Conservation (phyloP, 2,888 invertebrate species). For the Sarcophaga subvicina region DNA sequence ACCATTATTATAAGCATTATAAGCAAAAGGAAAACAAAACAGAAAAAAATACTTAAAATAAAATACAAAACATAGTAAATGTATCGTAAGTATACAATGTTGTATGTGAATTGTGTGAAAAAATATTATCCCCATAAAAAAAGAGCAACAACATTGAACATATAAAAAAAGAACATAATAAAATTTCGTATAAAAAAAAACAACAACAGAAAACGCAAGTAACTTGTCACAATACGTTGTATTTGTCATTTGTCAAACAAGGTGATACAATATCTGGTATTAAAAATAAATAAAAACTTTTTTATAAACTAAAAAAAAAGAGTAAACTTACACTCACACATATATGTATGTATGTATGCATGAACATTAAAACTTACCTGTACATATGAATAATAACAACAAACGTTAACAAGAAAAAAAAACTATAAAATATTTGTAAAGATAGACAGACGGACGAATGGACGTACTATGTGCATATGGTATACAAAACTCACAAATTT, state of each 20-base stretch:
- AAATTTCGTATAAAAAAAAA: constrained; percentile 17
- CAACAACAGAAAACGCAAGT: constrained; percentile 74
- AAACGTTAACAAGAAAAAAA: not conserved
- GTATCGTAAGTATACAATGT: not conserved
- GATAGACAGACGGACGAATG: not conserved
- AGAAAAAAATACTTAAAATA: not conserved
- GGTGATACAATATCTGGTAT: constrained; percentile 69
- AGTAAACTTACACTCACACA: no score
- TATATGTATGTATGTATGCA: not conserved
- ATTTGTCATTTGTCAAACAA: constrained; percentile 80
- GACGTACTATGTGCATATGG: not conserved
- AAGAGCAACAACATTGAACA: constrained; percentile 17
- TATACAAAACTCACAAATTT: not conserved
- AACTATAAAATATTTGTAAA: not conserved
- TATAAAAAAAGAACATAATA: constrained; percentile 46
- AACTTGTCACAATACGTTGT: constrained; percentile 81
- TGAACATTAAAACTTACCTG: not conserved
- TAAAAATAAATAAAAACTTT: constrained; percentile 37
- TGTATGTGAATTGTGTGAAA: constrained; percentile 52
- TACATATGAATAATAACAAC: not conserved
- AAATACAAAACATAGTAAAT: not conserved
- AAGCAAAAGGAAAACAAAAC: not conserved
- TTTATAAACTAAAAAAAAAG: not conserved
- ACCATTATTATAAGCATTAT: constrained; percentile 62
- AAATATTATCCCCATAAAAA: not conserved